Conservation (phyloP, 2,888 invertebrate species). For the Deladenus siricidicola region DNA sequence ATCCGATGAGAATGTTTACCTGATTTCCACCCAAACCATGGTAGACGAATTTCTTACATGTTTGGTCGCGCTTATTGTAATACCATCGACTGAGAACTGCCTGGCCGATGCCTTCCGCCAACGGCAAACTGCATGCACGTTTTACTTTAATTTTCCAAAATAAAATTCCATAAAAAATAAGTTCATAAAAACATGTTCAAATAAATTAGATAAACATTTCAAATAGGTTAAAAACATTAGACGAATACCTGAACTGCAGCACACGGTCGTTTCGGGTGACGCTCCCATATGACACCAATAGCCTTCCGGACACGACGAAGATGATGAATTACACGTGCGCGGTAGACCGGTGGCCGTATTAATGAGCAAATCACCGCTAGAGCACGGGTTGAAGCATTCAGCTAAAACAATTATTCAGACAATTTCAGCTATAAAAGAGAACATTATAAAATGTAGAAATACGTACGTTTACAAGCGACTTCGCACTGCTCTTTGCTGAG, state of each 20-base stretch:
- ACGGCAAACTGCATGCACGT: slow-evolving; percentile 20
- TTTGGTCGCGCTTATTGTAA: slow-evolving; percentile 20
- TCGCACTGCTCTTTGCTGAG: slow-evolving; percentile 48
- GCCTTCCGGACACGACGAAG: slow-evolving; percentile 41
- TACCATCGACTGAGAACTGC: slow-evolving; percentile 32
- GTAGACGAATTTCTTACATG: slow-evolving; percentile 43
- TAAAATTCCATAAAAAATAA: slow-evolving; percentile 33
- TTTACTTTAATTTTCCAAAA: too few species aligned
- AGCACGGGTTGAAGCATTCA: slow-evolving; percentile 42
- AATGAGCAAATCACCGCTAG: slow-evolving; percentile 40
- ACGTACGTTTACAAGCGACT: slow-evolving; percentile 34
- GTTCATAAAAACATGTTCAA: background rate
- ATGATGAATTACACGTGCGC: slow-evolving; percentile 31
- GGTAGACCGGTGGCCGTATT: slow-evolving; percentile 36
- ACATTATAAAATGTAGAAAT: background rate
- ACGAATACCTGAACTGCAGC: slow-evolving; percentile 50
- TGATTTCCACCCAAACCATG: slow-evolving; percentile 51
- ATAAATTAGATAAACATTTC: background rate
- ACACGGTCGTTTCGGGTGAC: slow-evolving; percentile 47
- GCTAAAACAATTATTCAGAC: slow-evolving; percentile 17
- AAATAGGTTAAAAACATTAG: too few species aligned
- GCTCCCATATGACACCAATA: slow-evolving; percentile 51
- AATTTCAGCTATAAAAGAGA: background rate
- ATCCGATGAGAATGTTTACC: slow-evolving; percentile 8
- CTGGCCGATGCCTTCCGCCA: slow-evolving; percentile 36